Evolutionary conservation across 2,888 invertebrate genomes (phyloP).

Genomic region (Chaetoderma sp.): DNA sequence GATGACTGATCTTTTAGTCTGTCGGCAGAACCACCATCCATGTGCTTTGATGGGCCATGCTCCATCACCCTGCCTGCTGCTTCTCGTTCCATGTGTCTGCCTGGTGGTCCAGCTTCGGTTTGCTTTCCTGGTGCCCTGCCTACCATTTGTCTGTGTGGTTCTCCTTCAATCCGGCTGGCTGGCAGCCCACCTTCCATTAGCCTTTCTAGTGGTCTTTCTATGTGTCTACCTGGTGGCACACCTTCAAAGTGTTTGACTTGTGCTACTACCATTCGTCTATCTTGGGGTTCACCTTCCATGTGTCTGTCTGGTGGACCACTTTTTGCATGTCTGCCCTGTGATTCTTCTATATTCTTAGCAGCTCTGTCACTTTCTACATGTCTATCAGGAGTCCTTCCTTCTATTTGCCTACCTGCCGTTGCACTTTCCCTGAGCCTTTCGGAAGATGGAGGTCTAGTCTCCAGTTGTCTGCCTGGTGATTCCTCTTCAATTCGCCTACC

Average conservation of each 20-base stretch:
- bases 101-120: not conserved
- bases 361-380: slow-evolving; percentile 52
- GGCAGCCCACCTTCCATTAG: slow-evolving; percentile 20
- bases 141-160: slow-evolving; percentile 9
- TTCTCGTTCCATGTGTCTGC: slow-evolving; percentile 16
- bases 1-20: not conserved
- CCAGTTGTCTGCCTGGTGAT: slow-evolving; percentile 13
- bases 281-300: slow-evolving; percentile 26
- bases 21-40: not conserved
- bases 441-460: slow-evolving; percentile 37
- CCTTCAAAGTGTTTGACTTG: too few relatives aligned
- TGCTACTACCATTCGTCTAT: too few relatives aligned
- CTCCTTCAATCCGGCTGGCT: slow-evolving; percentile 10
- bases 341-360: slow-evolving; percentile 11
- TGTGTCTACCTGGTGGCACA: slow-evolving; percentile 11
- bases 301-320: slow-evolving; percentile 30
- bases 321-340: slow-evolving; percentile 29
- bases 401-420: too few relatives aligned
- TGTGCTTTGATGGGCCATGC: too few relatives aligned
- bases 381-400: too few relatives aligned
- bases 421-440: slow-evolving; percentile 32
- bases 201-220: slow-evolving; percentile 11
- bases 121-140: slow-evolving; percentile 22
- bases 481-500: not conserved
- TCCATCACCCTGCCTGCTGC: too few relatives aligned